Evolutionary conservation across 2,888 invertebrate genomes (phyloP).

Genomic region (Ceramica pisi): DNA sequence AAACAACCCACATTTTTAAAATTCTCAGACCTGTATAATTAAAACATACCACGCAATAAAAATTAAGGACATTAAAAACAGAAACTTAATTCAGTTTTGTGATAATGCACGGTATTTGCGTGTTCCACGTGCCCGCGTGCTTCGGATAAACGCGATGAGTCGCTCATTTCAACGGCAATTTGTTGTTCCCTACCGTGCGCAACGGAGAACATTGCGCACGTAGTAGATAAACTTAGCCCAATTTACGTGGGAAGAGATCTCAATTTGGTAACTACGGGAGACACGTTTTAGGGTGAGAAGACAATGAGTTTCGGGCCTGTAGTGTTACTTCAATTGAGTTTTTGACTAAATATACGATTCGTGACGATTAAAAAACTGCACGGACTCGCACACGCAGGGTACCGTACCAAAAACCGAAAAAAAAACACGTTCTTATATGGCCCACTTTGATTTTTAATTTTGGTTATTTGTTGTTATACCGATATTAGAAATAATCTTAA

Average conservation of each 20-base stretch:
- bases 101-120: constrained; percentile 56
- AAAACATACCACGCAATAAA: constrained; percentile 49
- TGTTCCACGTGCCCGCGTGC: constrained; percentile 57
- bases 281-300: background rate
- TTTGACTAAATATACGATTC: too few species aligned
- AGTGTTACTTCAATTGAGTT: background rate
- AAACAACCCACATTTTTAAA: constrained; percentile 18
- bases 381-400: too few species aligned
- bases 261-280: constrained; percentile 42
- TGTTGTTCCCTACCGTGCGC: constrained; percentile 42
- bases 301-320: background rate
- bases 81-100: constrained; percentile 47
- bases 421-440: too few species aligned
- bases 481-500: too few species aligned
- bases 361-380: too few species aligned
- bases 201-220: constrained; percentile 65
- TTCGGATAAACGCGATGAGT: constrained; percentile 50
- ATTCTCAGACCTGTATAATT: constrained; percentile 39
- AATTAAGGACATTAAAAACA: constrained; percentile 32
- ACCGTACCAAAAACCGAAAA: too few species aligned
- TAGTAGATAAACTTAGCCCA: constrained; percentile 68
- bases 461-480: too few species aligned
- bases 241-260: constrained; percentile 62
- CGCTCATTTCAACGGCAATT: constrained; percentile 62
- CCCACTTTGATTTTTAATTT: too few species aligned